Evolutionary conservation across 2,113 vertebrate genomes (phyloP), one percentile per base, ranked within the genome.

Genomic region (Oreochromis spilurus): DNA sequence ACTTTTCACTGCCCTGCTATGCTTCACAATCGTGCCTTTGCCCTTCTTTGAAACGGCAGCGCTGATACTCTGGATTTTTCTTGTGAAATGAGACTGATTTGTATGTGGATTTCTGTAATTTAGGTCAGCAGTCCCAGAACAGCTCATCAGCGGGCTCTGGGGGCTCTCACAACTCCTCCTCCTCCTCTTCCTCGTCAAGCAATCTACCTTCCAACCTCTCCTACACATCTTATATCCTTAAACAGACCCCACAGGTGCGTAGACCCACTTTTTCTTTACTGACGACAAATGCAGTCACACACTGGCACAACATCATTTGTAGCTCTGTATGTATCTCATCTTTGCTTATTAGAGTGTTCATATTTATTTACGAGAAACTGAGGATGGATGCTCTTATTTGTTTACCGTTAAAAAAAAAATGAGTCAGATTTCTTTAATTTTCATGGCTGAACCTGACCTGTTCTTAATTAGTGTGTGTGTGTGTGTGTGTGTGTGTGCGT

Each of bases 161-260:
- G n/a, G 92, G 93, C 26, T 94, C 96, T 79, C 96, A 97, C 82
- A 84, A 96, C 6, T 95, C 97, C 50, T 96, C 97, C 50, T 96
- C 97, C n/a, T 96, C 96, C 36, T 96, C 96, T 8, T 96, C 97
- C 21, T 97, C 96, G 21, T 96, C 97, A 9, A 95, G 96, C 93
- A 97, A 97, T 84, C 91, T 98, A 75, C 97, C 98, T 75, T 98
- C 97, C 86, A 98, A 99, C 93, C 97, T 99, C 89, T 98, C 98
- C 13, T 99, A 98, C 89, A 99, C 98, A 1, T 99, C 99, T 16
- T 99, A 99, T 83, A 98, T 99, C 94, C 97, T 99, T 81, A 99
- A 99, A 94, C 99, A 99, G 91, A 99, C 99, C 3, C 98, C 96
- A 77, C 96, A 97, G 95, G 96, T 97, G 62, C 78, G 92, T 90